phyloP scores from a whole-genome alignment of 1,140 invertebrate genomes.

The Tyrophagus putrescentiae region DNA sequence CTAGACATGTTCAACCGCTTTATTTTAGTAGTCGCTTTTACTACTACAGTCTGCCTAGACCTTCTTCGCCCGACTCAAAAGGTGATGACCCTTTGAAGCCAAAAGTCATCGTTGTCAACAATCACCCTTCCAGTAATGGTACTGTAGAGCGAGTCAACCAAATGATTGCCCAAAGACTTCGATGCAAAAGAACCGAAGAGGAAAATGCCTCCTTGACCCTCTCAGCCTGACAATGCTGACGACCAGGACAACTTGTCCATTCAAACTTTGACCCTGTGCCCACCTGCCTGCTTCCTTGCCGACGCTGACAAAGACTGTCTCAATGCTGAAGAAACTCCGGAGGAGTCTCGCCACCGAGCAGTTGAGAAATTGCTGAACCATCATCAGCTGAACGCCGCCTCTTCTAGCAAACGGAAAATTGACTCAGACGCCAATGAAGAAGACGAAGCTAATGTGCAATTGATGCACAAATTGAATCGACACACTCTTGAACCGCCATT shows the following conservation, averaged over 20 bases:
- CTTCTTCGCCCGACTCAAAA: no score
- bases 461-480: no score
- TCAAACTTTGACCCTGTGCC: constrained; percentile 10
- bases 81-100: no score
- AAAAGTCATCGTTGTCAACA: no score
- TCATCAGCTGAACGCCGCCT: neutral
- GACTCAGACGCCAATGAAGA: no score
- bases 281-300: neutral
- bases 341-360: neutral
- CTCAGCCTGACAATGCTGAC: neutral
- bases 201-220: constrained; percentile 10
- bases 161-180: constrained; percentile 1
- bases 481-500: no score
- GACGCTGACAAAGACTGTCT: neutral
- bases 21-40: no score
- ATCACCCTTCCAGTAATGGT: no score
- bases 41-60: no score
- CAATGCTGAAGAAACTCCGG: neutral
- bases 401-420: no score
- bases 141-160: constrained; percentile 15
- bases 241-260: neutral
- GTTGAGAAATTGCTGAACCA: neutral
- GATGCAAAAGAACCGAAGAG: constrained; percentile 16
- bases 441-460: no score
- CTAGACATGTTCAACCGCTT: no score